A percentile compares a stretch with the other conserved stretches of the same genome.
These are phyloP conservation scores for Ataeniobius toweri DNA, from an alignment of 2,797 vertebrate species.

Conservation along the genomic window DNA sequence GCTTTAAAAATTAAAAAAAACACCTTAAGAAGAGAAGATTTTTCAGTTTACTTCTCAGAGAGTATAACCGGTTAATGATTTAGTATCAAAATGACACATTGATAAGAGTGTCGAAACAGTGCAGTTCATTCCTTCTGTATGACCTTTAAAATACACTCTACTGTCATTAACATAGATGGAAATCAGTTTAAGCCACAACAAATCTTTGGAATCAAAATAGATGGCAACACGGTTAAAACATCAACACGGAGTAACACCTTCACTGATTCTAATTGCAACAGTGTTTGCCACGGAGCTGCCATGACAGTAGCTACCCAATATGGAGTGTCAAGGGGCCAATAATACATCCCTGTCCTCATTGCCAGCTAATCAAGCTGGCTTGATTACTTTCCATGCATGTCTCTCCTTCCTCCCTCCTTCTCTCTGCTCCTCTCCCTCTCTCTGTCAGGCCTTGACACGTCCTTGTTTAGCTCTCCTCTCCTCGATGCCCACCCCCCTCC, in stretches of 20 bases:
- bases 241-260: slow-evolving; percentile 57
- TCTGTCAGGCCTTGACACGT: slow-evolving; percentile 97
- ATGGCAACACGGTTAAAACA: slow-evolving; percentile 51
- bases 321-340: slow-evolving; percentile 86
- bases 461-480: slow-evolving; percentile 98
- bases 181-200: slow-evolving; percentile 4
- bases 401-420: slow-evolving; percentile 84
- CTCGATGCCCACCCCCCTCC: slow-evolving; percentile 61
- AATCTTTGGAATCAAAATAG: background rate
- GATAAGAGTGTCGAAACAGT: background rate
- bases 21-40: slow-evolving; percentile 13
- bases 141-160: slow-evolving; percentile 17
- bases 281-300: slow-evolving; percentile 60
- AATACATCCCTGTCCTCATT: slow-evolving; percentile 90
- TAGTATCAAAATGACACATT: background rate
- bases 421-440: slow-evolving; percentile 74
- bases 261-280: slow-evolving; percentile 64
- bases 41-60: slow-evolving; percentile 33
- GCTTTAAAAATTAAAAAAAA: slow-evolving; percentile 44
- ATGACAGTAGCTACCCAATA: slow-evolving; percentile 71
- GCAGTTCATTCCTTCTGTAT: background rate
- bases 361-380: slow-evolving; percentile 94
- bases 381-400: slow-evolving; percentile 99
- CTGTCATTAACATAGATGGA: slow-evolving; percentile 11
- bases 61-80: slow-evolving; percentile 24